These are phyloP conservation scores for Pristis pectinata DNA, from an alignment of 2,797 vertebrate species.

Conservation along the genomic window DNA sequence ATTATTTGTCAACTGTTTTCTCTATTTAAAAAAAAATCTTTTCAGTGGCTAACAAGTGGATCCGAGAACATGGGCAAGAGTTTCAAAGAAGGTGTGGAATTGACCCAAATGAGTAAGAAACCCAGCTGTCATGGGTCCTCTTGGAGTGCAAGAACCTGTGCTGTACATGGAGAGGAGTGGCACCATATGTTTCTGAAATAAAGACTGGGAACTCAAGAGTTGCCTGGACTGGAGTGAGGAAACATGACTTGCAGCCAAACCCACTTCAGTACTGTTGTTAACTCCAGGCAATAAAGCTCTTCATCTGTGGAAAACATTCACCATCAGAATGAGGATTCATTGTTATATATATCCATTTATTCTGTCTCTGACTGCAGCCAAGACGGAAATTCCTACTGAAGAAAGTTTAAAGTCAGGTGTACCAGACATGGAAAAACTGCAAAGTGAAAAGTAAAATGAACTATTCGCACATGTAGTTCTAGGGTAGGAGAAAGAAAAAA, in stretches of 20 bases:
- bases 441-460: not conserved
- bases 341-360: not conserved
- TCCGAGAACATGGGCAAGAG: conserved; percentile 87
- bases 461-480: not conserved
- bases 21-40: conserved; percentile 38
- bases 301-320: not conserved
- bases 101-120: conserved; percentile 64
- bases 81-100: conserved; percentile 72
- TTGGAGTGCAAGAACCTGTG: conserved; percentile 49
- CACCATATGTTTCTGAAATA: conserved; percentile 39
- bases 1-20: not conserved
- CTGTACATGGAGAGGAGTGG: not conserved
- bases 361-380: not conserved
- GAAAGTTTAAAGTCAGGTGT: not conserved
- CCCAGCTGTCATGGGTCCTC: conserved; percentile 44
- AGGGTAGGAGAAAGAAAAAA: not conserved
- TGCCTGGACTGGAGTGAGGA: not conserved
- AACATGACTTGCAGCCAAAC: not conserved
- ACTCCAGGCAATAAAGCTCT: not conserved
- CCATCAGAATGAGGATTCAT: not conserved
- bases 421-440: not conserved
- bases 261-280: not conserved
- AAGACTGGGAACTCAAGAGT: not conserved
- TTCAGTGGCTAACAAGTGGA: conserved; percentile 93
- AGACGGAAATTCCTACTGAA: not conserved